These are phyloP conservation scores for Scaptomyza reducta DNA, from an alignment of 2,888 invertebrate genomes.

Conservation along the genomic window DNA sequence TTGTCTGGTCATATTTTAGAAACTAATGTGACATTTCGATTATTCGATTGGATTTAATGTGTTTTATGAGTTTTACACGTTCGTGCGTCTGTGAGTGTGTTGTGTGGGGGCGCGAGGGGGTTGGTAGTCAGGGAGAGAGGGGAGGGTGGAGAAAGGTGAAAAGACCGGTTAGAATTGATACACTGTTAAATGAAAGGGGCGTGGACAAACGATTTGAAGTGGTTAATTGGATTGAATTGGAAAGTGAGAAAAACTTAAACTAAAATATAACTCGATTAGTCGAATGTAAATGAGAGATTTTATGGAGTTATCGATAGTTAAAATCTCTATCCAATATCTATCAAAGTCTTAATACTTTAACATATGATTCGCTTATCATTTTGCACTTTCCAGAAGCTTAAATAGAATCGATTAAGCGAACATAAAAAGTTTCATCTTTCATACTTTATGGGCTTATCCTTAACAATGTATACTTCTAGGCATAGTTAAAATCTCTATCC, in stretches of 20 bases:
- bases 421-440: no score
- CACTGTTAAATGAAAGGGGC: slow-evolving; percentile 52
- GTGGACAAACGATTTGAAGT: slow-evolving; percentile 31
- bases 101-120: slow-evolving; percentile 33
- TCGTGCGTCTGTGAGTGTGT: slow-evolving; percentile 25
- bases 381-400: no score
- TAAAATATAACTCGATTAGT: not conserved
- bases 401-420: not conserved
- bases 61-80: slow-evolving; percentile 83
- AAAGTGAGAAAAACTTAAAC: not conserved
- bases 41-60: slow-evolving; percentile 85
- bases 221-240: slow-evolving; percentile 11
- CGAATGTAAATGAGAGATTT: not conserved
- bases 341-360: not conserved
- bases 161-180: slow-evolving; percentile 35
- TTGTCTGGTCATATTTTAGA: slow-evolving; percentile 83
- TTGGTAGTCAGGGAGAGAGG: slow-evolving; percentile 28
- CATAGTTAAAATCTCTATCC: no score
- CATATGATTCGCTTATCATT: no score
- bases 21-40: slow-evolving; percentile 85
- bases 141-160: slow-evolving; percentile 4
- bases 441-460: no score
- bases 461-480: no score
- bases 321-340: no score
- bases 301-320: no score